phyloP scores from a whole-genome alignment of 1,140 invertebrate genomes.

The Temnothorax longispinosus region DNA sequence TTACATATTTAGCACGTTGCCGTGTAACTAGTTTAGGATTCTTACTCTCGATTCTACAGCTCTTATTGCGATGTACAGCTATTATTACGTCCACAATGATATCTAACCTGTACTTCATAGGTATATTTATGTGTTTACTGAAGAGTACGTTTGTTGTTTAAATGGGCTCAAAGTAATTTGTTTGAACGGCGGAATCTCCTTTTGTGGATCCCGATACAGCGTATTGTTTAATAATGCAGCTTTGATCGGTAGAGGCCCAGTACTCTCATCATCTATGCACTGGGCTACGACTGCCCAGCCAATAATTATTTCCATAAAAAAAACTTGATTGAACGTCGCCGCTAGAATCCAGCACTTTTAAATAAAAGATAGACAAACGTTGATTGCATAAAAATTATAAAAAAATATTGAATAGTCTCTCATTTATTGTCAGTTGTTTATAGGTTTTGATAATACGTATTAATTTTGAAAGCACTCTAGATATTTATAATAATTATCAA shows the following conservation, averaged over 20 bases:
- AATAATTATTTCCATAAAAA: constrained; percentile 85
- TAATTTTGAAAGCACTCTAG: background rate
- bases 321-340: constrained; percentile 83
- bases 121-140: constrained; percentile 81
- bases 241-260: constrained; percentile 71
- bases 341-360: constrained; percentile 85
- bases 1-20: too few species aligned
- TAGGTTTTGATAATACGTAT: background rate
- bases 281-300: constrained; percentile 83
- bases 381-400: background rate
- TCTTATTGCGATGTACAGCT: too few species aligned
- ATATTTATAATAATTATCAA: background rate
- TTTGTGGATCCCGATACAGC: constrained; percentile 68
- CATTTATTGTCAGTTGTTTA: background rate
- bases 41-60: too few species aligned
- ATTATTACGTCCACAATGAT: too few species aligned
- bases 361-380: constrained; percentile 2
- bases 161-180: constrained; percentile 81
- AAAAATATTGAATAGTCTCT: background rate
- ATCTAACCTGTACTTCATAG: constrained; percentile 79
- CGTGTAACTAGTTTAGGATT: too few species aligned
- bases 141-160: constrained; percentile 82
- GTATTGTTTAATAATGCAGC: constrained; percentile 73
- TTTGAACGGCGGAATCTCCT: constrained; percentile 84
- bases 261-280: constrained; percentile 80